These are phyloP conservation scores for Abramis brama DNA, from an alignment of 2,113 vertebrate genomes.

Conservation along the genomic window DNA sequence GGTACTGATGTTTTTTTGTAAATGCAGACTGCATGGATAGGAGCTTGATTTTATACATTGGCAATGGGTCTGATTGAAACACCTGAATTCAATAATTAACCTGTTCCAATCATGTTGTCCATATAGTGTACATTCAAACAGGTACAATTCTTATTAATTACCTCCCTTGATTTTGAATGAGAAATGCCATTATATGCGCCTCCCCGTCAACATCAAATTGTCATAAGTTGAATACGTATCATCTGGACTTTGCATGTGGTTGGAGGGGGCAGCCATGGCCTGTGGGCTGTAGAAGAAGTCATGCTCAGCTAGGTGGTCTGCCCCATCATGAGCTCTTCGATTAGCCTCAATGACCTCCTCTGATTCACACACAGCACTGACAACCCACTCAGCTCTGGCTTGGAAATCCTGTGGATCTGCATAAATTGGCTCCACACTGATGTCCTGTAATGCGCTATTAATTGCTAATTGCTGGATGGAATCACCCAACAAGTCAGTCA, in stretches of 20 bases:
- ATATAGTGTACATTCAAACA: background rate
- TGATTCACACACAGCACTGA: conserved; percentile 71
- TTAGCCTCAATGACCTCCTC: conserved; percentile 74
- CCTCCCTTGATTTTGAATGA: background rate
- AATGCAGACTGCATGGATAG: no score
- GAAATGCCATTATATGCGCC: conserved; percentile 3
- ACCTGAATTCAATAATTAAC: no score
- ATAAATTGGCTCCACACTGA: conserved; percentile 81
- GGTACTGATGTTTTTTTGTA: no score
- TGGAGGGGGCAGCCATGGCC: background rate
- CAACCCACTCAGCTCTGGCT: background rate
- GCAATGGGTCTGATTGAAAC: no score
- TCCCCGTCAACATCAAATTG: conserved; percentile 21
- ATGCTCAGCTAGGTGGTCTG: background rate
- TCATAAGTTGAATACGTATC: conserved; percentile 33
- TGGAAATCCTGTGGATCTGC: conserved; percentile 80
- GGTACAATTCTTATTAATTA: background rate
- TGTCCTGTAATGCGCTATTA: rapidly evolving
- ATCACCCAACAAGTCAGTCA: conserved; percentile 22
- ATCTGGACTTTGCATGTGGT: background rate
- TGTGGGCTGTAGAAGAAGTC: background rate
- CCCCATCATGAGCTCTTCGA: conserved; percentile 1
- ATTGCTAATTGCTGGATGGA: conserved; percentile 63
- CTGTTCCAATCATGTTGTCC: no score
- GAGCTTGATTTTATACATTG: no score